These are phyloP conservation scores for Bettongia penicillata DNA, from an alignment of 2,113 vertebrate species.

Conservation along the genomic window DNA sequence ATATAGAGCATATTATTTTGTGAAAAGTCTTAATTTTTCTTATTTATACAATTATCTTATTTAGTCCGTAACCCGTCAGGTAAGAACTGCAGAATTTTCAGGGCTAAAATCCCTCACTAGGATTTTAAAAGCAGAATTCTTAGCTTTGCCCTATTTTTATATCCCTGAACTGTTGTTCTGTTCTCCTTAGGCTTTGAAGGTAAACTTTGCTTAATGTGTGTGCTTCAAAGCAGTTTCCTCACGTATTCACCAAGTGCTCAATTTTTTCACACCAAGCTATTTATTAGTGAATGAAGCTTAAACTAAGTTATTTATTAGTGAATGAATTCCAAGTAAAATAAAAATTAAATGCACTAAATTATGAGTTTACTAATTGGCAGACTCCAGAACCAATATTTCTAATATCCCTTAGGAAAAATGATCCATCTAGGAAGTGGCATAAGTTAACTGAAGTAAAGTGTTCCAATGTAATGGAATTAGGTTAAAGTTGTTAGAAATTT, in stretches of 20 bases:
- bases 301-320: constrained; percentile 48
- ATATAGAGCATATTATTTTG: not conserved
- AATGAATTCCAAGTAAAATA: constrained; percentile 63
- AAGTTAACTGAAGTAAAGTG: not conserved
- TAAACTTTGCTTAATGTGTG: constrained; percentile 20
- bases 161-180: constrained; percentile 40
- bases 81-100: not conserved
- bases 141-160: constrained; percentile 35
- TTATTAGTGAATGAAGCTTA: constrained; percentile 14
- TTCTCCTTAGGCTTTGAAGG: constrained; percentile 30
- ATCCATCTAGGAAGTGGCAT: constrained; percentile 51
- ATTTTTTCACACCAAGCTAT: not conserved
- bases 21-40: constrained; percentile 49
- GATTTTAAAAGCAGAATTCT: constrained; percentile 2
- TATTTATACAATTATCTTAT: not conserved
- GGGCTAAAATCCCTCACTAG: not conserved
- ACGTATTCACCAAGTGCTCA: not conserved
- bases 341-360: constrained; percentile 59
- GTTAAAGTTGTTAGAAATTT: constrained; percentile 36
- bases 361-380: constrained; percentile 67
- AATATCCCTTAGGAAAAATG: constrained; percentile 59
- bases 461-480: not conserved
- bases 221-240: not conserved
- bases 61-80: not conserved
- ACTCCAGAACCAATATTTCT: constrained; percentile 65